phyloP scores from a whole-genome alignment of 2,888 invertebrate species.

The Pogonocherus hispidulus region DNA sequence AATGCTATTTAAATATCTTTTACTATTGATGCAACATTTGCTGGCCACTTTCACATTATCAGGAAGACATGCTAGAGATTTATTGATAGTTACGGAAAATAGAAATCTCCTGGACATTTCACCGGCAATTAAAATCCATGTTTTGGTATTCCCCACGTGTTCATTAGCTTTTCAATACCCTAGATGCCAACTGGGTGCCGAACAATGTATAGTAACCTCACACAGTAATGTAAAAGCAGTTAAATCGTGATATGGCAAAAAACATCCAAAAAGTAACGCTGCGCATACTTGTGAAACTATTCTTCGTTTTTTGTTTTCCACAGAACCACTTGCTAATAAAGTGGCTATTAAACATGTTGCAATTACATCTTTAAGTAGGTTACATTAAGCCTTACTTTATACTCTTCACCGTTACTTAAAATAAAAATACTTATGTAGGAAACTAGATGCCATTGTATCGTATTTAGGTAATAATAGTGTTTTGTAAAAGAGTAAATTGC shows the following conservation, averaged over 20 bases:
- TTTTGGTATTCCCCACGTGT: not conserved
- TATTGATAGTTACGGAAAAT: constrained; percentile 17
- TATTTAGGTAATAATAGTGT: too few relatives aligned
- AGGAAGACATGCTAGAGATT: constrained; percentile 32
- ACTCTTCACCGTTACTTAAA: constrained; percentile 5
- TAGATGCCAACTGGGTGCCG: not conserved
- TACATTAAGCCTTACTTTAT: not conserved
- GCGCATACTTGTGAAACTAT: not conserved
- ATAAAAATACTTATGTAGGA: not conserved
- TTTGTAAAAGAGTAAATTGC: too few relatives aligned
- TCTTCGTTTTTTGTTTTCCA: not conserved
- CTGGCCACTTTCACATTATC: constrained; percentile 32
- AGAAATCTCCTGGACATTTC: constrained; percentile 8
- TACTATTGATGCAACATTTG: constrained; percentile 26
- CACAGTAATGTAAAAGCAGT: not conserved
- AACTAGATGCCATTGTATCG: too few relatives aligned
- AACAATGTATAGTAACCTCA: not conserved
- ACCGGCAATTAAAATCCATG: not conserved
- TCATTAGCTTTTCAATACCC: not conserved
- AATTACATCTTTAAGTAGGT: constrained; percentile 11
- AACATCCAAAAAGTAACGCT: not conserved
- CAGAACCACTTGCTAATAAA: constrained; percentile 9
- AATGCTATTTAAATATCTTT: constrained; percentile 36
- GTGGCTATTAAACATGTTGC: not conserved
- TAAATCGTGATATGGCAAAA: not conserved